Percentiles rank a stretch among this genome's conserved stretches.
Evolutionary conservation across 2,113 vertebrate species (phyloP).

Genomic region (Oophaga pumilio): DNA sequence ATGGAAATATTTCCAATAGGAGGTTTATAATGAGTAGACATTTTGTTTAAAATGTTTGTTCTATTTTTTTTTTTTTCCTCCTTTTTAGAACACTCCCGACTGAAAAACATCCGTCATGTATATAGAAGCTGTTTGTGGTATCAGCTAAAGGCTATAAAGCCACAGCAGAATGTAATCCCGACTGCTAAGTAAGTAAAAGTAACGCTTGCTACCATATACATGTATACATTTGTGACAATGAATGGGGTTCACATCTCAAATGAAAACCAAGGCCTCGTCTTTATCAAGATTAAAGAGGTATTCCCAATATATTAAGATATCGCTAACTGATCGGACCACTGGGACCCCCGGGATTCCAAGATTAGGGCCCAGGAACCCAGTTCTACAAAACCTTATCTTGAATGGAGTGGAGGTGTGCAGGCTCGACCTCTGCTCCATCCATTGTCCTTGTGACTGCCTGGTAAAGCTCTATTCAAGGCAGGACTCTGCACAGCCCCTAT

Average conservation of each 20-base stretch:
- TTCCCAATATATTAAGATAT: too few relatives aligned
- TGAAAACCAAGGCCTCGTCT: not conserved
- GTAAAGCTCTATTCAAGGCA: too few relatives aligned
- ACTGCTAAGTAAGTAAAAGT: slow-evolving; percentile 88
- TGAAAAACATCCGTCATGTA: slow-evolving; percentile 92
- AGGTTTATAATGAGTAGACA: not conserved
- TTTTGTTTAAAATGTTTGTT: not conserved
- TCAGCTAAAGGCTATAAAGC: slow-evolving; percentile 89
- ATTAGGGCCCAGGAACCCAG: too few relatives aligned
- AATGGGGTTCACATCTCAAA: not conserved
- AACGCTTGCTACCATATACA: not conserved
- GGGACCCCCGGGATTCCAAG: too few relatives aligned
- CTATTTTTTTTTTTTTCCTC: slow-evolving; percentile 35
- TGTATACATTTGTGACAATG: too few relatives aligned
- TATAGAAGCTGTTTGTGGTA: slow-evolving; percentile 98
- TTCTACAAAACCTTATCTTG: too few relatives aligned
- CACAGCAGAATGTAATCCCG: slow-evolving; percentile 92
- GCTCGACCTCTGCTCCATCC: too few relatives aligned
- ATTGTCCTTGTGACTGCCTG: too few relatives aligned
- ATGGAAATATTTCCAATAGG: too few relatives aligned
- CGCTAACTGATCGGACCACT: too few relatives aligned
- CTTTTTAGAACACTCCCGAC: slow-evolving; percentile 88
- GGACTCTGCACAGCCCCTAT: too few relatives aligned
- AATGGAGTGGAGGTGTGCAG: too few relatives aligned
- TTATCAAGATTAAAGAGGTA: not conserved